phyloP scores from a whole-genome alignment of 2,888 invertebrate species.

The Tenthredo livida region DNA sequence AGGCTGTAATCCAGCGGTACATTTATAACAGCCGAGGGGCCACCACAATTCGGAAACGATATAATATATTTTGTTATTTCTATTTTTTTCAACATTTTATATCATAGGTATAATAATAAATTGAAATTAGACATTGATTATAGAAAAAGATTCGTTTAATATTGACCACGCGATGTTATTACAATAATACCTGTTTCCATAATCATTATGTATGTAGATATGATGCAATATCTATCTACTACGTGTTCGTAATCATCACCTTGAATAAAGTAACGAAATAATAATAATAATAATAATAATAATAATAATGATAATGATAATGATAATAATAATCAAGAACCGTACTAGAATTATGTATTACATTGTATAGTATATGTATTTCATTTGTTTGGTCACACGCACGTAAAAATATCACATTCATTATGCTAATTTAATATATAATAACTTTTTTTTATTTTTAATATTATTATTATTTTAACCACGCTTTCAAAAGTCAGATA shows the following conservation, averaged over 20 bases:
- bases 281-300: background rate
- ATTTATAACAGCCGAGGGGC: too few relatives aligned
- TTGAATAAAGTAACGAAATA: background rate
- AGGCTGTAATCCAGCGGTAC: slow-evolving; percentile 2
- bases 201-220: slow-evolving; percentile 6
- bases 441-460: background rate
- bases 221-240: slow-evolving; percentile 10
- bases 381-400: slow-evolving; percentile 60
- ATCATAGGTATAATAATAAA: background rate
- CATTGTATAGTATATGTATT: slow-evolving; percentile 6
- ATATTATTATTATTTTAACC: background rate
- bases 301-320: background rate
- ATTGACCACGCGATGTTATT: slow-evolving; percentile 44
- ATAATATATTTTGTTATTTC: too few relatives aligned
- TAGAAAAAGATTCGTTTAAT: slow-evolving; percentile 52
- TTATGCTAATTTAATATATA: slow-evolving; percentile 54
- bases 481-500: slow-evolving; percentile 10
- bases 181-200: slow-evolving; percentile 19
- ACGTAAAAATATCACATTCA: slow-evolving; percentile 60
- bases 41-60: too few relatives aligned
- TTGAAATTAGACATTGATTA: background rate
- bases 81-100: background rate
- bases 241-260: background rate
- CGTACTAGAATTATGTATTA: background rate
- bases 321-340: background rate